Conservation (phyloP, 2,797 vertebrate species). For the Strix occidentalis region DNA sequence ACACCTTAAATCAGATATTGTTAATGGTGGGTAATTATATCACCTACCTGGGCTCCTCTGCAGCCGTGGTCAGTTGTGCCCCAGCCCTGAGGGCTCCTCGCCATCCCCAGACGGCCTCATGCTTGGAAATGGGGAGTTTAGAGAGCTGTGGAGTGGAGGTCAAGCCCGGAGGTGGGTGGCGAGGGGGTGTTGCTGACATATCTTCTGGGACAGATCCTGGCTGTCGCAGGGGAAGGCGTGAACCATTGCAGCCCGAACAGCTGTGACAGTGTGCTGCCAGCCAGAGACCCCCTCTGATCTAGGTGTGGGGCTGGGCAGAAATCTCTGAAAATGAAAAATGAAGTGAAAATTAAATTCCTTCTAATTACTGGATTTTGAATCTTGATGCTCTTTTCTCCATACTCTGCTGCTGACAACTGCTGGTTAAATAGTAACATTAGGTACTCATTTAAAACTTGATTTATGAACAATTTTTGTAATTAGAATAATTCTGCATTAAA, state of each 20-base stretch:
- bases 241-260: accelerated
- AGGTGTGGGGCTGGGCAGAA: background rate
- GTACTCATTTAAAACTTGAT: background rate
- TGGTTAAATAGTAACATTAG: background rate
- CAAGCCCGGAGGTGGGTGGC: too few species aligned
- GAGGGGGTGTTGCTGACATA: background rate
- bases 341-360: background rate
- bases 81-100: background rate
- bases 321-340: background rate
- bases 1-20: background rate
- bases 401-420: background rate
- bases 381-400: background rate
- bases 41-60: background rate
- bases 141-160: background rate
- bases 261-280: accelerated
- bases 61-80: background rate
- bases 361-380: background rate
- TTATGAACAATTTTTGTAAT: background rate
- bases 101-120: accelerated
- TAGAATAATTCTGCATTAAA: background rate
- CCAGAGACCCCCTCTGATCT: background rate
- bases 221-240: background rate
- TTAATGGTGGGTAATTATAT: background rate
- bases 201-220: background rate
- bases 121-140: accelerated